Conservation (phyloP, 2,888 invertebrate genomes). For the Parnassius orleans region DNA sequence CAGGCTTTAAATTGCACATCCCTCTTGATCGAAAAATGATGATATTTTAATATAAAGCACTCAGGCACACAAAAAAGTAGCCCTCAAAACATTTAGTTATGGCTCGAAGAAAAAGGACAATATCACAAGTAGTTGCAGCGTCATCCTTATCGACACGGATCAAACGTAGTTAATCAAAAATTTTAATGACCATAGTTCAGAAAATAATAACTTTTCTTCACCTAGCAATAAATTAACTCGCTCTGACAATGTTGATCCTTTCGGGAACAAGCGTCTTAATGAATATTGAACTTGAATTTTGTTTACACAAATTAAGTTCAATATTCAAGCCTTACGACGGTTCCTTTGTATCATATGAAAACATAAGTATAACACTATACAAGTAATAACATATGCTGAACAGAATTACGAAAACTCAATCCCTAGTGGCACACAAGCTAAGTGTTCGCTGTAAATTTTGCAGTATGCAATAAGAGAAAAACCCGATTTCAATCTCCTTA, state of each 20-base stretch:
- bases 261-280: background rate
- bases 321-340: too few relatives aligned
- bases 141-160: constrained; percentile 77
- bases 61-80: constrained; percentile 54
- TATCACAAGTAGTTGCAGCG: constrained; percentile 60
- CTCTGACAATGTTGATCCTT: constrained; percentile 53
- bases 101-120: constrained; percentile 70
- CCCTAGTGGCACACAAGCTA: too few relatives aligned
- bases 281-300: too few relatives aligned
- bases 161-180: constrained; percentile 80
- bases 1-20: too few relatives aligned
- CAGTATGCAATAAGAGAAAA: too few relatives aligned
- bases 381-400: too few relatives aligned
- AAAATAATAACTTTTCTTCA: constrained; percentile 76
- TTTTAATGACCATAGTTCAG: constrained; percentile 80
- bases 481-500: too few relatives aligned
- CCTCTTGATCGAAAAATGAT: background rate
- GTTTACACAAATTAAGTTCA: too few relatives aligned
- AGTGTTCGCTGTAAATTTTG: too few relatives aligned
- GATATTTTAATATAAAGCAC: constrained; percentile 24
- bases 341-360: too few relatives aligned
- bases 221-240: constrained; percentile 49
- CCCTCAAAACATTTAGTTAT: constrained; percentile 69
- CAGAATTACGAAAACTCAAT: too few relatives aligned
- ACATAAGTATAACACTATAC: too few relatives aligned